Conservation (phyloP, 2,888 invertebrate genomes). For the Epinotia nisella region DNA sequence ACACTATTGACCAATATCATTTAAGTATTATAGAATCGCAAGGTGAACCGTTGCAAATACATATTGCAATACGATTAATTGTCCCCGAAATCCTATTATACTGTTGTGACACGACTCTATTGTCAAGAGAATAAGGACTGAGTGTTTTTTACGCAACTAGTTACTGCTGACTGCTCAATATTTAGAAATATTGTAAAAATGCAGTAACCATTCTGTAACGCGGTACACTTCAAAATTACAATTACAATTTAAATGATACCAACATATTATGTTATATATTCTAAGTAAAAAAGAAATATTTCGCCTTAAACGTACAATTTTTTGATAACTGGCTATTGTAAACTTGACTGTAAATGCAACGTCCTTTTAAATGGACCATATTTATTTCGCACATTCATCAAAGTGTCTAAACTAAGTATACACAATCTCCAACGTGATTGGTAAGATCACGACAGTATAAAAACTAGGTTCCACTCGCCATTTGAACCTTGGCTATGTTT, state of each 20-base stretch:
- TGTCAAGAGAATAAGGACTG: no score
- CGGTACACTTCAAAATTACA: conserved; percentile 14
- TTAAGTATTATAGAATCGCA: conserved; percentile 8
- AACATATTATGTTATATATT: conserved; percentile 14
- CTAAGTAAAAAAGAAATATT: conserved; percentile 31
- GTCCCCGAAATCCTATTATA: neutral
- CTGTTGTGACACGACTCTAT: no score
- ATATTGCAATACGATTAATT: neutral
- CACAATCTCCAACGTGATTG: neutral
- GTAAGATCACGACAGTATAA: neutral
- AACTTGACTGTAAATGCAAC: conserved; percentile 29
- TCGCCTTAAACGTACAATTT: conserved; percentile 20
- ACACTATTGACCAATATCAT: conserved; percentile 49
- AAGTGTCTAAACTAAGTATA: conserved; percentile 13
- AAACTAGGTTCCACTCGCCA: conserved; percentile 4
- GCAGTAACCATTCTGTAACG: conserved; percentile 1
- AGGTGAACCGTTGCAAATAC: neutral
- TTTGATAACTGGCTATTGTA: conserved; percentile 21
- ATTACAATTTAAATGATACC: neutral
- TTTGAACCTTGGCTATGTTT: neutral
- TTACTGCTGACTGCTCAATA: neutral
- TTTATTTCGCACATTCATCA: neutral
- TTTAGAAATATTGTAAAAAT: conserved; percentile 13
- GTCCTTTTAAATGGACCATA: conserved; percentile 31
- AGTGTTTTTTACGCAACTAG: no score